Base-by-base conservation (phyloP, 2,113 vertebrate genomes). In the Fukomys damarensis region DNA sequence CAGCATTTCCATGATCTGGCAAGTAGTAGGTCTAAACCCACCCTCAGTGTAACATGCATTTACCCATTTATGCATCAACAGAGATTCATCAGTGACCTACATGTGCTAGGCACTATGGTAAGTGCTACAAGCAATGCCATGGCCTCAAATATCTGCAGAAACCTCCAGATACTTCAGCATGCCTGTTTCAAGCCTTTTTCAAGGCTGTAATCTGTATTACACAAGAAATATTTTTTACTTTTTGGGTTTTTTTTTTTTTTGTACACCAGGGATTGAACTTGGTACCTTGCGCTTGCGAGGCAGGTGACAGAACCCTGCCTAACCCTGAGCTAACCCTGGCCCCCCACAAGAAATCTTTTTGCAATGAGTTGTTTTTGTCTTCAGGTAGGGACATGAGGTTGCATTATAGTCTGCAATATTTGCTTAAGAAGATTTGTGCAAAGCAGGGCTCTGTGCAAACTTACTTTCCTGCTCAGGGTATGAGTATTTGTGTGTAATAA, bases 1-100 rank as follows among this genome's bases (percentile, higher is more conserved):
- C 17, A 49, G 56, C 41, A 6, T 7, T 17, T 95, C 94, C 76
- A 41, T 30, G 70, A 13, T n/a, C 0, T n/a, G 35, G 86, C 68
- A 30, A 30, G 68, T n/a, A 22, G 54, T 6, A 4, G n/a, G 70
- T 30, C 41, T 46, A 32, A 82, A 61, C 41, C 58, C 46, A 8
- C 35, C 12, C n/a, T 56, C 72, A 22, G 0, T 5, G 1, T 30
- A 54, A 32, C 49, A 2, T 1, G 7, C 8, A 1, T 80, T 65
- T 70, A 54, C 49, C 86, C 61, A 5, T 49, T 24, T 72, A 65
- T 20, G 10, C 13, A 3, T 49, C 32, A 30, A 30, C 46, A 58
- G 79, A 43, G 35, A 41, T 58, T 92, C 59, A 3, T 3, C 6
- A 13, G 38, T 9, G 83, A 49, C 30, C 68, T 28, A 1, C 0